Evolutionary conservation across 1,140 invertebrate genomes (phyloP).

Genomic region (Sycophaga agraensis): DNA sequence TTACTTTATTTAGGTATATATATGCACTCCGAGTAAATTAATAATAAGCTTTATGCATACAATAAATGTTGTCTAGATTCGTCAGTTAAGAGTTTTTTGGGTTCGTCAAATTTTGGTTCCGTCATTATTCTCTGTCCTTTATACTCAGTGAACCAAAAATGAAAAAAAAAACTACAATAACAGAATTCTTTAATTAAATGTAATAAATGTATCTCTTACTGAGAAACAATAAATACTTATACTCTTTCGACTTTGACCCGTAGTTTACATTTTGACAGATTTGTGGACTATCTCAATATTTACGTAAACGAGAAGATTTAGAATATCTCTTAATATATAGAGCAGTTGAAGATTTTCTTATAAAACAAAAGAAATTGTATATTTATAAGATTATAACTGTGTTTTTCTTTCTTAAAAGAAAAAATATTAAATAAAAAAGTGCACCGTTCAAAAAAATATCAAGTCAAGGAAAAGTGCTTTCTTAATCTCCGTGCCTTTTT

Average conservation of each 20-base stretch:
- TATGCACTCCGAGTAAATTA: no score
- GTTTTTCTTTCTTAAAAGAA: slow-evolving; percentile 12
- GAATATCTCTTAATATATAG: slow-evolving; percentile 3
- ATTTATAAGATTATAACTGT: slow-evolving; percentile 16
- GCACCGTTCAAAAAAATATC: slow-evolving; percentile 38
- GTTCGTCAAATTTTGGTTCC: not conserved
- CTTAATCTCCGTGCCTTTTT: slow-evolving; percentile 51
- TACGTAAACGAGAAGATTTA: slow-evolving; percentile 2
- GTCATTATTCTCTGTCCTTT: not conserved
- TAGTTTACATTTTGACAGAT: slow-evolving; percentile 9
- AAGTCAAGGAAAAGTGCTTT: slow-evolving; percentile 46
- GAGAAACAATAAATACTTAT: slow-evolving; percentile 8
- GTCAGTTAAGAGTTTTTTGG: not conserved
- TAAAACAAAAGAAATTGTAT: slow-evolving; percentile 25
- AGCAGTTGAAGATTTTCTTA: slow-evolving; percentile 7
- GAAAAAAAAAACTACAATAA: slow-evolving; percentile 6
- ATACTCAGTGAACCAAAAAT: slow-evolving; percentile 11
- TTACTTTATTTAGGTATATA: no score
- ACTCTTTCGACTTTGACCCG: slow-evolving; percentile 6
- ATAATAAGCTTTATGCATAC: no score
- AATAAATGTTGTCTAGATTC: no score
- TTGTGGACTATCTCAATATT: not conserved
- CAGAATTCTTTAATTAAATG: slow-evolving; percentile 14
- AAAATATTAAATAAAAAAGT: slow-evolving; percentile 35
- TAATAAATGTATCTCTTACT: slow-evolving; percentile 14